Conservation (phyloP, 2,797 vertebrate species). For the Anguilla anguilla region DNA sequence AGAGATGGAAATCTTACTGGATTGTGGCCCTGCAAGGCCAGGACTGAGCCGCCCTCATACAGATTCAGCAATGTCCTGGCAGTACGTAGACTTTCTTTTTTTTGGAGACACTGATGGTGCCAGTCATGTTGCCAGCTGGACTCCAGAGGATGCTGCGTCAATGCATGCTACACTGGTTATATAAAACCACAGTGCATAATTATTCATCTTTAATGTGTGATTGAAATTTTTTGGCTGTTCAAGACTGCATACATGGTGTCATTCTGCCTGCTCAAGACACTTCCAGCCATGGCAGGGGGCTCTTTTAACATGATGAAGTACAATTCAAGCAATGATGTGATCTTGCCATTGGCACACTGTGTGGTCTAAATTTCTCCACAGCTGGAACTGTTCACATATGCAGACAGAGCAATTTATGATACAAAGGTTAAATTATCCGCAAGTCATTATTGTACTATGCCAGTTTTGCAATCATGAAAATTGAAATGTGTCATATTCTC, state of each 20-base stretch:
- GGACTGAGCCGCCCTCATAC: neutral
- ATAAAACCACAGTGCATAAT: slow-evolving; percentile 3
- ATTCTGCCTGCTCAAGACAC: slow-evolving; percentile 8
- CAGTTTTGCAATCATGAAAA: neutral
- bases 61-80: slow-evolving; percentile 20
- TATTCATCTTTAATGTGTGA: slow-evolving; percentile 15
- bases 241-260: neutral
- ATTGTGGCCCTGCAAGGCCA: neutral
- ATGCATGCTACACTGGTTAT: neutral
- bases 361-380: neutral
- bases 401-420: neutral
- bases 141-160: neutral
- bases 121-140: slow-evolving; percentile 38
- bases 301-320: neutral
- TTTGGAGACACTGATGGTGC: slow-evolving; percentile 23
- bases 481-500: neutral
- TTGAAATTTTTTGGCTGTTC: slow-evolving; percentile 22
- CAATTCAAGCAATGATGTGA: neutral
- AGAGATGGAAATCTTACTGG: neutral
- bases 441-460: neutral
- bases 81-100: slow-evolving; percentile 27
- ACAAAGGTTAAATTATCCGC: neutral
- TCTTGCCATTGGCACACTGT: neutral
- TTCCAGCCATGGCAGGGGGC: slow-evolving; percentile 4
- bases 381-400: neutral